Percentiles rank a stretch among this genome's conserved stretches.
These are phyloP conservation scores for Osmerus eperlanus DNA, from an alignment of 2,113 vertebrate species.

Conservation along the genomic window DNA sequence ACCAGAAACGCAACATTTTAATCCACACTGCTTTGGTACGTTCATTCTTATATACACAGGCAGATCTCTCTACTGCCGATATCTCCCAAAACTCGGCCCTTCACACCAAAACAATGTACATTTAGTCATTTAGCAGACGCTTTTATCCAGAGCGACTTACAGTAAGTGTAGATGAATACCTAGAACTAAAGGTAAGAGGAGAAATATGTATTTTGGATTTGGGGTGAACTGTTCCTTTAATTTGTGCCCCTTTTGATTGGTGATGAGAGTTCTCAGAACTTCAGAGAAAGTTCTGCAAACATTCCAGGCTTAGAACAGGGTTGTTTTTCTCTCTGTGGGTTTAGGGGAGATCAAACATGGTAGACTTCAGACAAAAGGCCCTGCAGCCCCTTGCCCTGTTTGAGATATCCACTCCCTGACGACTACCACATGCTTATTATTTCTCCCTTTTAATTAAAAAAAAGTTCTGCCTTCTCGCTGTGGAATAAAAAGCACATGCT, in stretches of 20 bases:
- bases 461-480: conserved; percentile 12
- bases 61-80: neutral
- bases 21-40: too few relatives aligned
- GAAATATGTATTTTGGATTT: too few relatives aligned
- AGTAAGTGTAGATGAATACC: too few relatives aligned
- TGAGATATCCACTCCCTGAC: conserved; percentile 11
- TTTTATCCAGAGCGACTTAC: too few relatives aligned
- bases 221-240: too few relatives aligned
- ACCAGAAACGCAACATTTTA: too few relatives aligned
- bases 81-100: neutral
- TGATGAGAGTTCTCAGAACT: neutral
- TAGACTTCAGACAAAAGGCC: conserved; percentile 21
- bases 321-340: conserved; percentile 2
- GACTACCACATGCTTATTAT: conserved; percentile 44
- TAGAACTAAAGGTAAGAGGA: too few relatives aligned
- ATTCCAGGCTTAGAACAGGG: conserved; percentile 1
- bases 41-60: too few relatives aligned
- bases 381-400: conserved; percentile 16
- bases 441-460: conserved; percentile 40
- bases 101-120: too few relatives aligned
- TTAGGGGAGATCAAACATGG: conserved; percentile 27
- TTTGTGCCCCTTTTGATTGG: neutral
- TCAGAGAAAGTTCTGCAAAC: conserved; percentile 17
- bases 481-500: neutral
- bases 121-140: too few relatives aligned